Evolutionary conservation across 2,113 vertebrate genomes (phyloP).

Genomic region (Lanius ludovicianus): DNA sequence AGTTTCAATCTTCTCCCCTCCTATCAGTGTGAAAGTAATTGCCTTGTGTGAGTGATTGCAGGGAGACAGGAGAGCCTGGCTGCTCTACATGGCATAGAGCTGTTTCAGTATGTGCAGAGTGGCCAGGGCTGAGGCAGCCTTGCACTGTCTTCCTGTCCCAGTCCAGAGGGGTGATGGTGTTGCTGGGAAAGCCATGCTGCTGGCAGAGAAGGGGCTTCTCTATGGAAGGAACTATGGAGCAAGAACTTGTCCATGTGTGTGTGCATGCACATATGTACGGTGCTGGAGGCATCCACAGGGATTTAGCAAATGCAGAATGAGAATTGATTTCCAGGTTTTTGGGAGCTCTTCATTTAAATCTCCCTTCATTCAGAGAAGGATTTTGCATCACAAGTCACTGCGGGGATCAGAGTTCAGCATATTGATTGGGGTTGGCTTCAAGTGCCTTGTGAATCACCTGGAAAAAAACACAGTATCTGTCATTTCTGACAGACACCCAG

Average conservation of each 20-base stretch:
- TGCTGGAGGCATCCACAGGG: background rate
- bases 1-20: background rate
- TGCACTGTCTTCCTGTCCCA: background rate
- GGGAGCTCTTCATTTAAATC: background rate
- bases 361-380: background rate
- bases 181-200: background rate
- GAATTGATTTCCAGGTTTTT: background rate
- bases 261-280: no score
- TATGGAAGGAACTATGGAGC: background rate
- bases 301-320: background rate
- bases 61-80: background rate
- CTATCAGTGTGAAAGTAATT: background rate
- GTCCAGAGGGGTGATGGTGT: accelerated
- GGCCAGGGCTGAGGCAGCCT: background rate
- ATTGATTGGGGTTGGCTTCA: background rate
- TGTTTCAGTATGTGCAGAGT: accelerated
- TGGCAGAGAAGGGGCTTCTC: background rate
- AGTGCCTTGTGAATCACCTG: background rate
- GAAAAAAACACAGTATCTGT: background rate
- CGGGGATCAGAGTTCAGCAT: background rate
- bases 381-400: background rate
- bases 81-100: accelerated
- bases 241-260: background rate
- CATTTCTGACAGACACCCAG: background rate
- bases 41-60: background rate